Evolutionary conservation across 2,113 vertebrate genomes (phyloP), one percentile per base, ranked within the genome.

Genomic region (Anguilla rostrata): DNA sequence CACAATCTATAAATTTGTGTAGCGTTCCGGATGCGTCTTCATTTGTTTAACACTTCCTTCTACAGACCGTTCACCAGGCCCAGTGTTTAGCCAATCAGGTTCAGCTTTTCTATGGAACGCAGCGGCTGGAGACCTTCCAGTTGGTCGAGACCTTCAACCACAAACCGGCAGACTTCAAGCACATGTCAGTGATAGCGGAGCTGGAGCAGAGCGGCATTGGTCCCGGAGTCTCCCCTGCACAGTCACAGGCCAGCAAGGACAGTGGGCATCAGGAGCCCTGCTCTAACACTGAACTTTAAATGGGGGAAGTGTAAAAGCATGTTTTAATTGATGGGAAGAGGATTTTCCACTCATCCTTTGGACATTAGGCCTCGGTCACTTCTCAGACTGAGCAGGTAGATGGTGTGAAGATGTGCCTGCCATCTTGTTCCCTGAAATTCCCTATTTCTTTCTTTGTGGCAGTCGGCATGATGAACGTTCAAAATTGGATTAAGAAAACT

Each of bases 11-110:
- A 12, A 60, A 15, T 66, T 66, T 66, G 18, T 66, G 60, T 4
- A 20, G 22, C 60, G 0, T 66, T 66, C 60, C 26, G 60, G 7
- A 26, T 9, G 78, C 43, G 18, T 71, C 79, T 12, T 26, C 39
- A 40, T 39, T 86, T 63, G 78, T 57, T 87, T 89, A 92, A 84
- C 41, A 43, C 60, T 20, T 15, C 39, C 40, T 78, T 85, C 41
- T 85, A 0, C 96, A 99, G 98, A 96, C 92, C 8, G 95, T 98
- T 78, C 96, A 95, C 0, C 97, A 98, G 92, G 97, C 98, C 1
- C 98, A 98, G 94, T 99, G 98, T 89, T 93, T 99, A 86, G 98
- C 98, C 57, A 99, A 94, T 93, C 97, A 99, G 93, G 97, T 98
- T 89, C 97, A 99, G 92, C 96, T 99, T 15, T 99, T 99, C 95